Percentiles rank a stretch among this genome's conserved stretches.
These are phyloP conservation scores for Pogoniulus pusillus DNA, from an alignment of 2,797 vertebrate genomes.

Conservation along the genomic window DNA sequence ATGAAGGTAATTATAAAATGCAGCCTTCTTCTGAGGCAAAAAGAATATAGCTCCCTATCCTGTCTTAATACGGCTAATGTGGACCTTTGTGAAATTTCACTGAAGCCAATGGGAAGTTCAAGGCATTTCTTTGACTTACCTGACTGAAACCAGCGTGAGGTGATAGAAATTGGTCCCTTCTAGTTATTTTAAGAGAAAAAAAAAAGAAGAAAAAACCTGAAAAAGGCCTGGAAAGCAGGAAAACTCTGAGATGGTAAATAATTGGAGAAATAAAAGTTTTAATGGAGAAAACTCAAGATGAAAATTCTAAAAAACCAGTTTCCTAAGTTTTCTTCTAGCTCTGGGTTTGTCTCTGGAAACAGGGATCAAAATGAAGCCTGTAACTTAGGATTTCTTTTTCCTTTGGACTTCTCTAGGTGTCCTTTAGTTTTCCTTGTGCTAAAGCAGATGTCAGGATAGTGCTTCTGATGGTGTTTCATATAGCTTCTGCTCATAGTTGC, in stretches of 20 bases:
- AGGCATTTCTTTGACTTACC: neutral
- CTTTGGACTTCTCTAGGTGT: neutral
- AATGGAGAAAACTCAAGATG: neutral
- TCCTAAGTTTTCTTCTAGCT: neutral
- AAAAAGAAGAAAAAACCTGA: too few relatives aligned
- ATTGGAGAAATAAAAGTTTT: neutral
- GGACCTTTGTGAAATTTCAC: neutral
- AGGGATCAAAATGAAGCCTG: neutral
- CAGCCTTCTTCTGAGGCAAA: neutral
- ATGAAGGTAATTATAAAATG: conserved; percentile 1
- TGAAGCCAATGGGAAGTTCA: neutral
- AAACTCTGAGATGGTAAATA: neutral
- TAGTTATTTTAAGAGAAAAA: neutral
- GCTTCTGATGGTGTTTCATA: neutral
- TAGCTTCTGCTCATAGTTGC: neutral
- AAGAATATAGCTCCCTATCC: neutral
- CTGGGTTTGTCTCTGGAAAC: neutral
- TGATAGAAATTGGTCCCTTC: neutral
- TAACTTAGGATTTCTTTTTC: neutral
- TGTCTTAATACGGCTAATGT: neutral
- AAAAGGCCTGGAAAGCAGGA: neutral
- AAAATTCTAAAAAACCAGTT: neutral
- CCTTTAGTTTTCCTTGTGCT: neutral
- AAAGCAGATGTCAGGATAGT: neutral
- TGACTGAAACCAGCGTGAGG: neutral